A percentile compares a stretch with the other conserved stretches of the same genome.
phyloP scores from a whole-genome alignment of 2,888 invertebrate species.

The Eucera pruinosa region DNA sequence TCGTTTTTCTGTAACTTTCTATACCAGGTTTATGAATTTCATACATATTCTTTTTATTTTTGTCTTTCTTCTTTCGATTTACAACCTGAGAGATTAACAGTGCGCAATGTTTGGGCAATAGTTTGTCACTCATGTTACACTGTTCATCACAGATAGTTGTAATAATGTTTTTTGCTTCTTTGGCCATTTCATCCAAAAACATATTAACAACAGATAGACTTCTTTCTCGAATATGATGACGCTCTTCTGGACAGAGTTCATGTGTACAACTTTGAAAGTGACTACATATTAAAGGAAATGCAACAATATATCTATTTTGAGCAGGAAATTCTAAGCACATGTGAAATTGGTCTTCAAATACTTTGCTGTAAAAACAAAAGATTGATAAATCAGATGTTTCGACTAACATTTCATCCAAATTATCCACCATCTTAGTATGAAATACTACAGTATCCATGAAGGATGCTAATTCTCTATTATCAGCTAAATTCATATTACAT shows the following conservation, averaged over 20 bases:
- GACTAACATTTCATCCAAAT: conserved; percentile 97
- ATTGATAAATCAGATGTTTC: conserved; percentile 99
- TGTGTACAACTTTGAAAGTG: conserved; percentile 99
- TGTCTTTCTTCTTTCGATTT: conserved; percentile 96
- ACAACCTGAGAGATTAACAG: conserved; percentile 94
- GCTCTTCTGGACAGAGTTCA: conserved; percentile 98
- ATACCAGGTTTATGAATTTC: conserved; percentile 97
- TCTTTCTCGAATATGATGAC: conserved; percentile 97
- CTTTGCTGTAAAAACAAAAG: conserved; percentile 98
- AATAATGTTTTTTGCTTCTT: conserved; percentile 99
- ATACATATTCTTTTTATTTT: conserved; percentile 93
- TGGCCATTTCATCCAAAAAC: conserved; percentile 99
- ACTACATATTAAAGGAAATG: conserved; percentile 98
- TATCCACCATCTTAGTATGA: conserved; percentile 99
- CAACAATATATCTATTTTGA: conserved; percentile 98
- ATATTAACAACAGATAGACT: conserved; percentile 98
- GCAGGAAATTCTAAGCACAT: conserved; percentile 99
- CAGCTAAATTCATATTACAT: conserved; percentile 91
- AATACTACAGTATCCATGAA: conserved; percentile 98
- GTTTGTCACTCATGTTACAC: conserved; percentile 97
- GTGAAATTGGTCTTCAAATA: conserved; percentile 99
- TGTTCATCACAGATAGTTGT: conserved; percentile 99
- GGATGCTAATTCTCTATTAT: conserved; percentile 94
- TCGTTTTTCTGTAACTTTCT: conserved; percentile 97
- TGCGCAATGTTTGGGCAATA: conserved; percentile 98